These are phyloP conservation scores for Ophraella communa DNA, from an alignment of 2,888 invertebrate genomes.

Conservation along the genomic window DNA sequence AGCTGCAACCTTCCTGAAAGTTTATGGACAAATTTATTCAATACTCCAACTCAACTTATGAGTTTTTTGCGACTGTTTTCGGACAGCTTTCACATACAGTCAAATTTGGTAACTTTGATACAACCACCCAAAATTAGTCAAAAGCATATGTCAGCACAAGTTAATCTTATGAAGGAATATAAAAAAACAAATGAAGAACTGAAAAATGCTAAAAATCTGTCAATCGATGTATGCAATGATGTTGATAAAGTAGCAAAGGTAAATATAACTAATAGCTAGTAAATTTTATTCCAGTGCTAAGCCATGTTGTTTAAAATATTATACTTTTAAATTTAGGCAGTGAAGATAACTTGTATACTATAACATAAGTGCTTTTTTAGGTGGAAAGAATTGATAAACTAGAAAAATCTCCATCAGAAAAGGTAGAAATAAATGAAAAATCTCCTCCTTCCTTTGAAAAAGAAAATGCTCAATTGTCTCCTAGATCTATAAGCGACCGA, in stretches of 20 bases:
- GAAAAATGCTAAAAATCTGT: slow-evolving; percentile 49
- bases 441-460: slow-evolving; percentile 17
- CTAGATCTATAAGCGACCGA: slow-evolving; percentile 54
- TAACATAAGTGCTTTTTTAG: background rate
- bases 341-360: no score
- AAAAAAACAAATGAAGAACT: slow-evolving; percentile 43
- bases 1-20: slow-evolving; percentile 64
- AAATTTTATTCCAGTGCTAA: no score
- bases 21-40: slow-evolving; percentile 84
- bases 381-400: slow-evolving; percentile 6
- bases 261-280: background rate
- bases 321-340: no score
- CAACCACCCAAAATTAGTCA: slow-evolving; percentile 75
- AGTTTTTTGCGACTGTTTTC: slow-evolving; percentile 92
- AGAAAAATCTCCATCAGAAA: slow-evolving; percentile 17
- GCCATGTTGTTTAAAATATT: no score
- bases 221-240: slow-evolving; percentile 32
- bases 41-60: slow-evolving; percentile 86
- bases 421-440: slow-evolving; percentile 3
- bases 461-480: slow-evolving; percentile 38
- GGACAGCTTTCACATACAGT: slow-evolving; percentile 92
- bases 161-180: slow-evolving; percentile 44
- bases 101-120: slow-evolving; percentile 86
- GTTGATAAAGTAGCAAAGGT: slow-evolving; percentile 39
- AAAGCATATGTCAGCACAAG: slow-evolving; percentile 53